These are phyloP conservation scores for Pipistrellus nathusii DNA, from an alignment of 2,797 vertebrate genomes.

Conservation along the genomic window DNA sequence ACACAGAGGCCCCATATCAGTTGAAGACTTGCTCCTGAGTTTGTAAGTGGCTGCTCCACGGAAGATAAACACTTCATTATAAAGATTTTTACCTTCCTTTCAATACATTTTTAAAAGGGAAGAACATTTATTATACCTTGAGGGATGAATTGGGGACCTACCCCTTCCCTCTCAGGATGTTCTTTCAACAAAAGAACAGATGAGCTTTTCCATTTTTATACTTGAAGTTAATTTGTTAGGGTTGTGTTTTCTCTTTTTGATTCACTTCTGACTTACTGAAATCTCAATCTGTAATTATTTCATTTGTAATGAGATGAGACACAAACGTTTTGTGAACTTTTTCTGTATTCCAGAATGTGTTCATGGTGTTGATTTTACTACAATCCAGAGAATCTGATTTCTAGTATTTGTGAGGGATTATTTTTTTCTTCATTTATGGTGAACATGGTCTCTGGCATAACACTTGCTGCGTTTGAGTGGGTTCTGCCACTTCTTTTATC, in stretches of 20 bases:
- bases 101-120: neutral
- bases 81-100: neutral
- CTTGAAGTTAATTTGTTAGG: neutral
- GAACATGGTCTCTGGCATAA: neutral
- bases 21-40: neutral
- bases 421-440: neutral
- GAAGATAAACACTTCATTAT: neutral
- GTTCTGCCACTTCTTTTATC: neutral
- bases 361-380: neutral
- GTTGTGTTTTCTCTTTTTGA: constrained; percentile 19
- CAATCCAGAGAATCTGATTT: neutral
- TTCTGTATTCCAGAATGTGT: neutral
- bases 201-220: neutral
- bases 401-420: neutral
- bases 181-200: too few species aligned
- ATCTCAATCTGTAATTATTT: constrained; percentile 23
- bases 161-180: neutral
- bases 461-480: neutral
- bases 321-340: constrained; percentile 14
- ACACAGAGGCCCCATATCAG: neutral
- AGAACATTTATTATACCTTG: neutral
- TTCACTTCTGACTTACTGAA: constrained; percentile 25
- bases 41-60: neutral
- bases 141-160: neutral
- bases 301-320: constrained; percentile 4